Base-by-base conservation (phyloP, 1,140 invertebrate species). In the Subanguina moxae region DNA sequence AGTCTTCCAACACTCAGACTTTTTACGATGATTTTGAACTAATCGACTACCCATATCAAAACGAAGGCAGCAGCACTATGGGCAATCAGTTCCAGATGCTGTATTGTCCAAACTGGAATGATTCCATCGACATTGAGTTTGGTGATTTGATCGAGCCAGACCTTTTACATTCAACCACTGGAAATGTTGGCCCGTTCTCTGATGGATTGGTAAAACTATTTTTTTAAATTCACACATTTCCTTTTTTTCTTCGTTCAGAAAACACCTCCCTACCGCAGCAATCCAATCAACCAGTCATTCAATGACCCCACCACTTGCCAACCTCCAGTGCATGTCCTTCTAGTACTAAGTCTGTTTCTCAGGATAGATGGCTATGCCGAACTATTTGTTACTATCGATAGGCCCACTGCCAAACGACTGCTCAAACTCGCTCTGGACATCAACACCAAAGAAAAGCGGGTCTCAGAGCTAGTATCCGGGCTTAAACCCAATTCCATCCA, bases 321-420 rank as follows among this genome's bases (percentile, higher is more conserved):
- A n/a, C 38, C 38, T 56, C 52, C 64, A 30, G 45, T 45, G 9
- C 64, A 65, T 30, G 46, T 65, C 27, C 48, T 74, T 38, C 62
- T 28, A 17, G 28, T 57, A 19, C 48, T 72, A 19, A 48, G 70
- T 17, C 45, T 72, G 9, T 74, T 72, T 21, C 63, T 72, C 30
- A 42, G 68, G 27, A 21, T 72, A 8, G 70, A 72, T 17, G 1
- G n/a, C 17, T 72, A 74, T 57, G 70, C 43, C 19, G 62, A 73
- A 38, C 30, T 67, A 11, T 48, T 72, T 23, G 68, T 72, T 7
- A 46, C 27, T 23, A 63, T 48, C 27, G 71, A 72, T 45, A 19
- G 57, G 5, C 23, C 11, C 8, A 46, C 45, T 19, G 73, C 70
- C n/a, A 72, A 72, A 67, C 25, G 52, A 46, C 46, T 72, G 17